phyloP scores from a whole-genome alignment of 2,113 vertebrate species.

The Terrapene triunguis region DNA sequence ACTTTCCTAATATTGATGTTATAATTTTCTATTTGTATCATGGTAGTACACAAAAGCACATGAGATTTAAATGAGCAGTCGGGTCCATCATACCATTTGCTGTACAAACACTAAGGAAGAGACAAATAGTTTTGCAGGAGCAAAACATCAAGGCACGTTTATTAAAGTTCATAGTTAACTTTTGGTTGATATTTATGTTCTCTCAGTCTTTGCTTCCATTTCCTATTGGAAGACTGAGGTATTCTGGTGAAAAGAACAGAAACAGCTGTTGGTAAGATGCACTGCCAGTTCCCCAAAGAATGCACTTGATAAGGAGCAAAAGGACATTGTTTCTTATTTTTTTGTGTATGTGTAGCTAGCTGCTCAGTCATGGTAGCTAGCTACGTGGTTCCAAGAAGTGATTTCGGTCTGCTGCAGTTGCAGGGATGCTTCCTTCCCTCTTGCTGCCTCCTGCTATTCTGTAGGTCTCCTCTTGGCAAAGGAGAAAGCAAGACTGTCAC shows the following conservation, averaged over 20 bases:
- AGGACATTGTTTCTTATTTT: neutral
- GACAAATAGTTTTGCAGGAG: neutral
- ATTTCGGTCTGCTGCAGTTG: neutral
- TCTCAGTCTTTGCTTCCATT: neutral
- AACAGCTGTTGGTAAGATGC: neutral
- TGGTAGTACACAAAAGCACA: neutral
- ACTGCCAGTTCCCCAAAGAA: neutral
- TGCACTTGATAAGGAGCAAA: neutral
- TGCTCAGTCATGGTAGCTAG: neutral
- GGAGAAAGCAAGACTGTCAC: neutral
- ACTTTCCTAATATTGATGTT: neutral
- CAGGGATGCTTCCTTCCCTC: neutral
- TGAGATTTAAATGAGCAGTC: neutral
- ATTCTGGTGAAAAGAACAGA: neutral
- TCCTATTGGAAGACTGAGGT: neutral
- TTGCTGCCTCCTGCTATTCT: neutral
- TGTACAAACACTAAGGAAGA: rapidly evolving
- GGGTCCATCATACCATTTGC: neutral
- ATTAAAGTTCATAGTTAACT: neutral
- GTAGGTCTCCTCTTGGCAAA: neutral
- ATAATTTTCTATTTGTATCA: neutral
- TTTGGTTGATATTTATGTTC: neutral
- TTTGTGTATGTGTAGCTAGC: neutral
- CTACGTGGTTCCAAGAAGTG: neutral
- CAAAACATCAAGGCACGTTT: neutral